Base-by-base conservation (phyloP, 2,888 invertebrate species). In the Cotesia congregata region DNA sequence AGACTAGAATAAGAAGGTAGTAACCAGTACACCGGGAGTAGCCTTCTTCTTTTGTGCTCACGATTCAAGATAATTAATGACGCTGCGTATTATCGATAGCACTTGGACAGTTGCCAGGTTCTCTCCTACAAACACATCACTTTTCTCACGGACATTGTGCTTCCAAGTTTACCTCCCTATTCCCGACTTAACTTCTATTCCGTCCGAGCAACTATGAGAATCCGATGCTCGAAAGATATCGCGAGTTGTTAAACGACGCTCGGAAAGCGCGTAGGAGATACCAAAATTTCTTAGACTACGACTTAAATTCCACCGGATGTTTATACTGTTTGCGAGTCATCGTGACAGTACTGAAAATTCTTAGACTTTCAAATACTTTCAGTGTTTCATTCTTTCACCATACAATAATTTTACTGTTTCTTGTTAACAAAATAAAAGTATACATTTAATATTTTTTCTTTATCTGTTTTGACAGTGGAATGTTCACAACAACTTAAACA, bases 221-320 rank as follows among this genome's bases (percentile, higher is more conserved):
- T 62, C 62, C 62, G 62, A 69, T 17, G 5, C 40, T 40, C 40
- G n/a, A 60, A 65, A 76, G 65, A 76, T 76, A 74, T 68, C 69
- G 39, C 60, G 41, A 74, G 78, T 78, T 78, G 78, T 78, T 78
- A 78, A 78, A 78, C 78, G 78, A 78, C 70, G 74, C 78, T 76
- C 76, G 76, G 71, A 78, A 78, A 70, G 71, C 76, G 59, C 64
- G 41, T 61, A 15, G 40, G 62, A 73, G 41, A 73, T 76, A 62
- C 50, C 9, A 15, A 72, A 76, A 59, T 68, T 76, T 72, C 12
- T 68, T 68, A 60, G 50, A 67, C 50, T 59, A 59, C 67, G 50
- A 62, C 72, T 41, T 17, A 40, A 59, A 59, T 50, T 71, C 65
- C 65, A 75, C 65, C 50, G 67, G 64, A 71, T 75, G 71, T 71